These are phyloP conservation scores for Cylloceria caligata DNA, from an alignment of 2,888 invertebrate genomes.

Conservation along the genomic window DNA sequence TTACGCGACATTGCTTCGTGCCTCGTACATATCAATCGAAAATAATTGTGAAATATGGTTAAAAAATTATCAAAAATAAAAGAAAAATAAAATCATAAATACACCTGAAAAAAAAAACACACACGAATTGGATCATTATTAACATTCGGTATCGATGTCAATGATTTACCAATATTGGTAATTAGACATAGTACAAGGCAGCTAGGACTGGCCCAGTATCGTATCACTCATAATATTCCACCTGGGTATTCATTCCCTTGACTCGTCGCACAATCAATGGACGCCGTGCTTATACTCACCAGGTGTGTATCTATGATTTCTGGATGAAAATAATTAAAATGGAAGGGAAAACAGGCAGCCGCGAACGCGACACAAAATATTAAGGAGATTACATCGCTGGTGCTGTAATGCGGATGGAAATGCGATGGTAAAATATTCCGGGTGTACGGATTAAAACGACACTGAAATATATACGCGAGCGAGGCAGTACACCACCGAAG, in stretches of 20 bases:
- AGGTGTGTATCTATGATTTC: constrained; percentile 45
- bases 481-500: constrained; percentile 30
- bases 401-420: constrained; percentile 83
- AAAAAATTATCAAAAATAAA: not conserved
- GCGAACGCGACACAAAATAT: constrained; percentile 80
- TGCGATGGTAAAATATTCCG: constrained; percentile 84
- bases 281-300: not conserved
- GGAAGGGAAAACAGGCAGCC: constrained; percentile 74
- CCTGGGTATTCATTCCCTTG: not conserved
- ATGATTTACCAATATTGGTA: too few species aligned
- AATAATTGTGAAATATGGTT: not conserved
- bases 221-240: too few species aligned
- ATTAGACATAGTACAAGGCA: too few species aligned
- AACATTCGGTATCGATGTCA: too few species aligned
- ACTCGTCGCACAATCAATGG: not conserved
- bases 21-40: too few species aligned
- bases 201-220: too few species aligned
- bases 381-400: constrained; percentile 82
- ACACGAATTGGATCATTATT: too few species aligned
- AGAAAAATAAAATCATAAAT: not conserved
- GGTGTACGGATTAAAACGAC: constrained; percentile 83
- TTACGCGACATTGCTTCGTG: not conserved
- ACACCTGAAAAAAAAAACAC: not conserved
- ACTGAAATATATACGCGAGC: constrained; percentile 80
- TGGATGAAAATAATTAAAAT: constrained; percentile 81